Conservation (phyloP, 2,888 invertebrate genomes). For the Xestia sexstrigata region DNA sequence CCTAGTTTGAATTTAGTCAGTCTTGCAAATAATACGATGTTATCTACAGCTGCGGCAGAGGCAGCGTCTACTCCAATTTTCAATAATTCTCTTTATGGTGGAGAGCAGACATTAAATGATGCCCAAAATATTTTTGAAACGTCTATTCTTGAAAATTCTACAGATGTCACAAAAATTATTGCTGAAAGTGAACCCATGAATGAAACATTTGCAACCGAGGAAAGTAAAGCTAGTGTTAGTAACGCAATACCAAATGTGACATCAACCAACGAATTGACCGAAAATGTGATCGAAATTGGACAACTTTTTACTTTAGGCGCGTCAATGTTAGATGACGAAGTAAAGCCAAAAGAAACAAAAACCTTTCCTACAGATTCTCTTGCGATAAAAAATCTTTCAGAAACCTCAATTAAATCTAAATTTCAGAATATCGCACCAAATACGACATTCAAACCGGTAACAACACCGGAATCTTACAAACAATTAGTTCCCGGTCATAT, state of each 20-base stretch:
- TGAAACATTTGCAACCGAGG: not conserved
- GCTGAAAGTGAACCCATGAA: not conserved
- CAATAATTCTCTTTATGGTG: not conserved
- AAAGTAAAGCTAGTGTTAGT: not conserved
- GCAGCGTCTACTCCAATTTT: not conserved
- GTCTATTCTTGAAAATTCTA: not conserved
- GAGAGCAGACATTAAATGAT: not conserved
- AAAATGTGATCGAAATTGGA: not conserved
- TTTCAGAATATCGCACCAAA: not conserved
- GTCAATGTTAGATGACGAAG: not conserved
- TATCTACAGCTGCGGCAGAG: not conserved
- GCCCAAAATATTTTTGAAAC: conserved; percentile 1
- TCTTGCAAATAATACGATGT: not conserved
- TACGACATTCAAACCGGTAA: not conserved
- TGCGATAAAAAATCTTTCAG: not conserved
- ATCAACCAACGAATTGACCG: not conserved
- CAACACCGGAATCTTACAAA: not conserved
- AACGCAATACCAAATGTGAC: not conserved
- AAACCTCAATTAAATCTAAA: not conserved
- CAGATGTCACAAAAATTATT: not conserved
- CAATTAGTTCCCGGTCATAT: not conserved
- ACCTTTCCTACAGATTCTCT: not conserved
- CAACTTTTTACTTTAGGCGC: not conserved
- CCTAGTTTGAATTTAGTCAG: not conserved
- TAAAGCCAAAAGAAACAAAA: not conserved